Base-by-base conservation (phyloP, 2,888 invertebrate species). In the Iphiclides podalirius region DNA sequence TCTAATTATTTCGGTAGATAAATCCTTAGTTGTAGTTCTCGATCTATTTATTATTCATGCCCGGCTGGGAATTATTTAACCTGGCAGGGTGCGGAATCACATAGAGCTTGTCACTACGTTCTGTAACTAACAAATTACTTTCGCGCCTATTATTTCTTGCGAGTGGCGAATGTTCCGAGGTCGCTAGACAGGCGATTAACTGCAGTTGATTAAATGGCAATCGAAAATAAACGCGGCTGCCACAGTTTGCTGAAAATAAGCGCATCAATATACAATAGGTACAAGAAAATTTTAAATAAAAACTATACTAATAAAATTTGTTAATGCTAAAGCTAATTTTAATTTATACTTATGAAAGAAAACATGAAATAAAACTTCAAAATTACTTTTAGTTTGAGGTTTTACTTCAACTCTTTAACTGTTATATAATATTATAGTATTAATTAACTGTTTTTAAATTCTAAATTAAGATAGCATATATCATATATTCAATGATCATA, bases 81-180 rank as follows among this genome's bases (percentile, higher is more conserved):
- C 58, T 64, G 65, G 72, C 64, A 68, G 70, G 65, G 65, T 60
- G 52, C 55, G 53, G 70, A 73, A 70, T 73, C 55, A 56, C 61
- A 70, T 75, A 65, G 64, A 67, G 59, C 37, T 44, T 49, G 54
- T 54, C 56, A 56, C 52, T 52, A 53, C 39, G 28, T 50, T 44
- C 47, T 47, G 41, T 36, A 39, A 13, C 28, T 34, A 41, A 40
- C 47, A 39, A 47, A 48, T 43, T 16, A 39, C 47, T 50, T 44
- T 50, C 26, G 28, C n/a, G 38, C 47, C 49, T 23, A 38, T 45
- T 41, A 44, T 46, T 39, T 46, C 46, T 47, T 33, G 41, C 20
- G 31, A 31, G 26, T 49, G 43, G 38, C 23, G 33, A 50, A 50
- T 39, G 50, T 44, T 44, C 33, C 12, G n/a, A 23, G 35, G 4